Percentiles rank a stretch among this genome's conserved stretches.
phyloP scores from a whole-genome alignment of 2,113 vertebrate genomes.

The Pipa parva region DNA sequence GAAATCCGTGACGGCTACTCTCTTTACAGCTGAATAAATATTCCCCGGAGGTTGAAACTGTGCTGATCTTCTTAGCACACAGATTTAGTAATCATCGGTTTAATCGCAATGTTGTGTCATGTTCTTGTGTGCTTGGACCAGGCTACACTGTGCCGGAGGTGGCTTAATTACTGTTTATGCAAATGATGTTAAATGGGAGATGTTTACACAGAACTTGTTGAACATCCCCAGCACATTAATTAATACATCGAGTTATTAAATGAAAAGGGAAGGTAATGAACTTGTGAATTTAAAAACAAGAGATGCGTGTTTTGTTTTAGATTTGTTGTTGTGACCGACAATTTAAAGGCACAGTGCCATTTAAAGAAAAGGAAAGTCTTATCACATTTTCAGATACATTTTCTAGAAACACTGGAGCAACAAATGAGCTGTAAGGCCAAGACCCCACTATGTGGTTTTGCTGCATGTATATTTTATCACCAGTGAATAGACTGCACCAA shows the following conservation, averaged over 20 bases:
- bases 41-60: conserved; percentile 7
- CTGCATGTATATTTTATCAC: no score
- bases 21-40: neutral
- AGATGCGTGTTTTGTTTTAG: no score
- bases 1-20: neutral
- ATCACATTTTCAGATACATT: no score
- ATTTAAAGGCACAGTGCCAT: no score
- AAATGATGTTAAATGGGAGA: neutral
- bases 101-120: neutral
- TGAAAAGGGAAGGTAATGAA: neutral
- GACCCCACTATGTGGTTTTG: no score
- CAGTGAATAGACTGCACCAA: no score
- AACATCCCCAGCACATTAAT: conserved; percentile 1
- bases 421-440: no score
- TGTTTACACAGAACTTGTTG: neutral
- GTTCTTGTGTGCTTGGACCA: neutral
- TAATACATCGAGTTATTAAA: neutral
- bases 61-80: neutral
- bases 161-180: conserved; percentile 6
- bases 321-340: no score
- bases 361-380: no score
- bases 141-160: neutral
- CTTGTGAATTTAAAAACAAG: no score
- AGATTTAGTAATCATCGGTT: neutral
- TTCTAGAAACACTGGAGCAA: no score